phyloP scores from a whole-genome alignment of 2,797 vertebrate species.

The Coendou prehensilis region DNA sequence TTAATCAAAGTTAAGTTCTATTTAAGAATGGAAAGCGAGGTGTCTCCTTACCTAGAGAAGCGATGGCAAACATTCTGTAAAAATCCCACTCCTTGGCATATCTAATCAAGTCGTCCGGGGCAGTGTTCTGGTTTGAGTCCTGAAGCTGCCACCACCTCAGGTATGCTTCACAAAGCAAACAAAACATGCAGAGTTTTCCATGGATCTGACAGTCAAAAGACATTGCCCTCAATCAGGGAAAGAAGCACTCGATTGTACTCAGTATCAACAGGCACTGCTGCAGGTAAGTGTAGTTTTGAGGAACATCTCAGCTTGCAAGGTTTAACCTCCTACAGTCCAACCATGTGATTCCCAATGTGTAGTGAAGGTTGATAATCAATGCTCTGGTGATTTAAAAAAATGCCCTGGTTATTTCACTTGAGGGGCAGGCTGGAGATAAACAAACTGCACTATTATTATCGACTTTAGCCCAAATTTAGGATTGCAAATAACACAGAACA shows the following conservation, averaged over 20 bases:
- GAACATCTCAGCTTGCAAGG: not conserved
- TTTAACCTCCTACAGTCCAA: not conserved
- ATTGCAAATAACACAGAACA: not conserved
- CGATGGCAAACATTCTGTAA: conserved; percentile 96
- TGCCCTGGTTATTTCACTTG: not conserved
- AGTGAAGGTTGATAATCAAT: not conserved
- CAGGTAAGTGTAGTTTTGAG: not conserved
- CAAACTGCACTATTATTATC: not conserved
- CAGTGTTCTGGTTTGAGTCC: conserved; percentile 92
- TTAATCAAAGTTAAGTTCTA: not conserved
- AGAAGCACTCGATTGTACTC: not conserved
- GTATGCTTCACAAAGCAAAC: conserved; percentile 97
- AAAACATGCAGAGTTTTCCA: conserved; percentile 97
- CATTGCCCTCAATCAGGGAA: not conserved
- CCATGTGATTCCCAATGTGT: not conserved
- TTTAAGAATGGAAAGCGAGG: not conserved
- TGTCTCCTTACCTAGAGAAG: conserved; percentile 92
- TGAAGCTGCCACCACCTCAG: conserved; percentile 95
- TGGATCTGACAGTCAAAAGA: conserved; percentile 93
- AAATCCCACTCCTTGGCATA: conserved; percentile 99
- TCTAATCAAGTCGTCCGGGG: conserved; percentile 97
- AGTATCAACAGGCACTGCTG: not conserved
- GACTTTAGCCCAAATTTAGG: not conserved
- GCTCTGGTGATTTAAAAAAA: not conserved
- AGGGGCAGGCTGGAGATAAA: not conserved